Evolutionary conservation across 2,113 vertebrate genomes (phyloP).

Genomic region (Pseudorasbora parva): DNA sequence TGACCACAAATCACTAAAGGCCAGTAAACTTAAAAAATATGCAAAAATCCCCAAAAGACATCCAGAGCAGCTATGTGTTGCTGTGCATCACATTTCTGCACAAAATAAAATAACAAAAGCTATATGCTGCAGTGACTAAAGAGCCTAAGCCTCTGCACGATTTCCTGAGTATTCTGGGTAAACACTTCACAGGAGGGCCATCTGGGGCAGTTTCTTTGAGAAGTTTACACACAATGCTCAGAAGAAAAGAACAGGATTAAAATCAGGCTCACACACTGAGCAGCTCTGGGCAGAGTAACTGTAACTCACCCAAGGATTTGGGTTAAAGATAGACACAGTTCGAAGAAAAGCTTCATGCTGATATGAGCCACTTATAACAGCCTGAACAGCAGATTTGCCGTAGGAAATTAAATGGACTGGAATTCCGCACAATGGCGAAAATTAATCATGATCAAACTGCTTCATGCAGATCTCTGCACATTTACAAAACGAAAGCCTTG

Average conservation of each 20-base stretch:
- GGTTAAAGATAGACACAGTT: slow-evolving; percentile 24
- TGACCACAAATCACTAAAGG: not conserved
- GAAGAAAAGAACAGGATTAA: slow-evolving; percentile 21
- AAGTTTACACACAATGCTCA: not conserved
- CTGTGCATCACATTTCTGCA: not conserved
- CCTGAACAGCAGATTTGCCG: not conserved
- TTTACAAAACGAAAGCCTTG: not conserved
- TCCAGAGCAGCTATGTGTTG: not conserved
- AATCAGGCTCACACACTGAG: slow-evolving; percentile 8
- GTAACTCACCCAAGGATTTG: slow-evolving; percentile 11
- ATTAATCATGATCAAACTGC: not conserved
- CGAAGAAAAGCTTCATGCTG: slow-evolving; percentile 21
- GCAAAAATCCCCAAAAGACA: not conserved
- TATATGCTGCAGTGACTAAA: slow-evolving; percentile 13
- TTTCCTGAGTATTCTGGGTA: slow-evolving; percentile 4
- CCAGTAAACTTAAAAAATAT: no score
- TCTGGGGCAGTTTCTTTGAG: slow-evolving; percentile 29
- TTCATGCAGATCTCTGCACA: slow-evolving; percentile 1
- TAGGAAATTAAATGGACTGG: not conserved
- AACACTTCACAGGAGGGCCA: slow-evolving; percentile 12
- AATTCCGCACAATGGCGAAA: slow-evolving; percentile 3
- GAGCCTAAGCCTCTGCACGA: not conserved
- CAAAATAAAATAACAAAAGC: no score
- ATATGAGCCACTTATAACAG: slow-evolving; percentile 20
- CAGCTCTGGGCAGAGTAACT: slow-evolving; percentile 1